Base-by-base conservation (phyloP, 2,797 vertebrate species). In the Phrynocephalus vlangalii region DNA sequence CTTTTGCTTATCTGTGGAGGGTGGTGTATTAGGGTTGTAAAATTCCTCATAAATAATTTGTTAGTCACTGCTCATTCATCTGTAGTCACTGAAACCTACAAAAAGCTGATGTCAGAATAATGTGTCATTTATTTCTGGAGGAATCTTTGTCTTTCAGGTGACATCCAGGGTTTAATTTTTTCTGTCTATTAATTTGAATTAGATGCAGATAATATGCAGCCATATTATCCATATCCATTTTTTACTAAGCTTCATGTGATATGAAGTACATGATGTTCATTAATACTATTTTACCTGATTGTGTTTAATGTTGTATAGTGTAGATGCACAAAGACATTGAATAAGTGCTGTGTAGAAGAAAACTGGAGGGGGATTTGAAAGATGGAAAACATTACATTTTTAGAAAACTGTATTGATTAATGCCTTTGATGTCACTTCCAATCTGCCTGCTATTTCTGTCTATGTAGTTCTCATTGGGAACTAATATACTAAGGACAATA, bases 221-320 rank as follows among this genome's bases (percentile, higher is more conserved):
- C 52, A 56, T 56, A 56, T 56, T 56, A 56, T 56, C 8, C 13
- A 56, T 56, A 56, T 56, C 52, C 8, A 56, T 56, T 56, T 26
- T 38, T 80, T 48, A 44, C 92, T 84, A 88, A 72, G 84, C 56
- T 50, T 70, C 83, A 90, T 93, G 86, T 86, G 24, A 90, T 92
- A 86, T 91, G 89, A 86, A 50, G 44, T 77, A 5, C 63, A 75
- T 82, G 68, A n/a, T 79, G 83, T 77, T 82, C 48, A 86, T 50
- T 87, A 89, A 79, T 8, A 66, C 63, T 79, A 76, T 92, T 90
- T 71, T 5, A 85, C 94, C 88, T 91, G 91, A 87, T 82, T 91
- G 79, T 7, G 38, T 84, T 93, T 91, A 72, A 68, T 68, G 87
- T 91, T 91, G 8, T 89, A 78, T 67, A 77, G 15, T 76, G 5